These are phyloP conservation scores for Ardeotis arabs DNA, from an alignment of 2,113 vertebrate species.

Conservation along the genomic window DNA sequence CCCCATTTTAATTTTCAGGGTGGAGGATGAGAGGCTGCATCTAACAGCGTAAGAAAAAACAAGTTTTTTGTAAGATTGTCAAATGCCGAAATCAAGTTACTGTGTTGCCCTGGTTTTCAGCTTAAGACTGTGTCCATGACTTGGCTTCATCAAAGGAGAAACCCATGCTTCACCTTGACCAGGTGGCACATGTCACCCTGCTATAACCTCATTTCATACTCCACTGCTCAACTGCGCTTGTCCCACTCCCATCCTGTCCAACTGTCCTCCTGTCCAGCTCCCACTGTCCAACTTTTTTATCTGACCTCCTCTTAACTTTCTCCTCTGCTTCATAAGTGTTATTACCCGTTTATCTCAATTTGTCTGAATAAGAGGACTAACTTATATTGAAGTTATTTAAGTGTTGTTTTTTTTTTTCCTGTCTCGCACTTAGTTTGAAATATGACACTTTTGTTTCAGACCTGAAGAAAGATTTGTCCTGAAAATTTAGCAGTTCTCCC, in stretches of 20 bases:
- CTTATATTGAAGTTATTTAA: neutral
- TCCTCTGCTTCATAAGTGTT: neutral
- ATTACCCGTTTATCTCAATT: neutral
- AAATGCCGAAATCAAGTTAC: neutral
- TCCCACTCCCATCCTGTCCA: neutral
- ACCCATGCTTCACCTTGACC: neutral
- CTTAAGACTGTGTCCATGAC: neutral
- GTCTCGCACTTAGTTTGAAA: neutral
- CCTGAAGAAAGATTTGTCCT: neutral
- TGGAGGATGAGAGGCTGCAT: neutral
- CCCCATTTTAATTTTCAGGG: neutral
- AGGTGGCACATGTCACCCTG: neutral
- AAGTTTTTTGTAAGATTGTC: neutral
- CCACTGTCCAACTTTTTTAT: neutral
- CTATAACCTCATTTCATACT: neutral
- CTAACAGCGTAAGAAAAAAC: neutral
- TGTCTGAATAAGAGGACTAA: neutral
- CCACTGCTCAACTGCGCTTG: neutral
- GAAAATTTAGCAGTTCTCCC: neutral
- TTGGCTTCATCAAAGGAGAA: neutral
- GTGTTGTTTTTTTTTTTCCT: neutral
- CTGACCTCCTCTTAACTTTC: neutral
- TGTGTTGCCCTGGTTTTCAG: neutral
- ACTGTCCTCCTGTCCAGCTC: too few relatives aligned
- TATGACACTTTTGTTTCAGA: neutral